phyloP scores from a whole-genome alignment of 2,888 invertebrate species.

The Nymphalis urticae region DNA sequence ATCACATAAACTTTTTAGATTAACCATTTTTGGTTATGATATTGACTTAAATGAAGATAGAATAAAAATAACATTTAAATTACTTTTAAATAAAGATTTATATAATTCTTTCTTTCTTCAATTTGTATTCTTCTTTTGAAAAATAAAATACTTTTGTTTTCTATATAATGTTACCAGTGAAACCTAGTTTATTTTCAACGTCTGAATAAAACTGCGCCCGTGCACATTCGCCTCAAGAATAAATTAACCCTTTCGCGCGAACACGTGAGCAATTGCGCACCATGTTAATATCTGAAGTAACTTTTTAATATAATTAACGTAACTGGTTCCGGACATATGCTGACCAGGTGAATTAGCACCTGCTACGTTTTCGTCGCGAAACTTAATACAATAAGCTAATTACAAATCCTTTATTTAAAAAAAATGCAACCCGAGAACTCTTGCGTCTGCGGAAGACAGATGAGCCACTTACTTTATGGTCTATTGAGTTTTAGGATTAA shows the following conservation, averaged over 20 bases:
- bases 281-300: slow-evolving; percentile 23
- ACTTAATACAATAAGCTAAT: slow-evolving; percentile 72
- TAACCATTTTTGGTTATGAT: not conserved
- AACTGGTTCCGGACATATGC: slow-evolving; percentile 67
- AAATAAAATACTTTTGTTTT: too few species aligned
- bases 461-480: slow-evolving; percentile 70
- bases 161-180: too few species aligned
- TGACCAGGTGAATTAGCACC: slow-evolving; percentile 74
- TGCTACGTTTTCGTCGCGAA: slow-evolving; percentile 67
- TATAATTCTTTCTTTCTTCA: too few species aligned
- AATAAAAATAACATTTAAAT: too few species aligned
- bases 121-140: too few species aligned
- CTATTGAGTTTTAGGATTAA: slow-evolving; percentile 56
- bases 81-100: not conserved
- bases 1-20: slow-evolving; percentile 14
- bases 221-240: slow-evolving; percentile 13
- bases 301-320: slow-evolving; percentile 58
- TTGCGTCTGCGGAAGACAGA: slow-evolving; percentile 64
- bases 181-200: too few species aligned
- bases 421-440: slow-evolving; percentile 69
- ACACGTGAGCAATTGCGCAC: slow-evolving; percentile 38
- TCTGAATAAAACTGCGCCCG: not conserved
- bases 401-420: slow-evolving; percentile 49
- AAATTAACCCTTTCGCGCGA: slow-evolving; percentile 25
- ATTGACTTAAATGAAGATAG: not conserved